A percentile compares a stretch with the other conserved stretches of the same genome.
These are phyloP conservation scores for Phataginus tricuspis DNA, from an alignment of 2,797 vertebrate species.

Conservation along the genomic window DNA sequence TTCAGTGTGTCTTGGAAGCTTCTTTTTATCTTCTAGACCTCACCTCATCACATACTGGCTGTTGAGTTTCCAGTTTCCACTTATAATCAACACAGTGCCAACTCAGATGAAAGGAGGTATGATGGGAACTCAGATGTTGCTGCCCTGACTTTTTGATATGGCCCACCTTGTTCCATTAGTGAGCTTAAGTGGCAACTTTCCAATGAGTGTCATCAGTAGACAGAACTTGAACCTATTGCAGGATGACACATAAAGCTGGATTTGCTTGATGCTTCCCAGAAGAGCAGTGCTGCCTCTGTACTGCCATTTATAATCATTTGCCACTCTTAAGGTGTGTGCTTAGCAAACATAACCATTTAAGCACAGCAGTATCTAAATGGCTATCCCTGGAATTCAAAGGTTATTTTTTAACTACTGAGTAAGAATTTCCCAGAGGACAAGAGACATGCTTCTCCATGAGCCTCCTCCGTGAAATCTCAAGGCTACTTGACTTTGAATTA, in stretches of 20 bases:
- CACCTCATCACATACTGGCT: background rate
- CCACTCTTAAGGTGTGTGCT: constrained; percentile 33
- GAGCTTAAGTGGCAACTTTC: constrained; percentile 27
- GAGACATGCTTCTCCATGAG: background rate
- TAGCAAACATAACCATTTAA: constrained; percentile 53
- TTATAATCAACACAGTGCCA: constrained; percentile 12
- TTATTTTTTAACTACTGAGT: constrained; percentile 45
- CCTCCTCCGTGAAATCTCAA: constrained; percentile 27
- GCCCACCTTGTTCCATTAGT: background rate
- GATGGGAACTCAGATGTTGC: background rate
- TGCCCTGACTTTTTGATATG: background rate
- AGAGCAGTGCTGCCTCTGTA: constrained; percentile 26
- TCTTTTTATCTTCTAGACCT: constrained; percentile 36
- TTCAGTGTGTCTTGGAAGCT: constrained; percentile 17
- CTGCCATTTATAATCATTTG: constrained; percentile 53
- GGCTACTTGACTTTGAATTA: constrained; percentile 7
- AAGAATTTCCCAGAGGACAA: constrained; percentile 52
- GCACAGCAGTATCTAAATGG: constrained; percentile 24
- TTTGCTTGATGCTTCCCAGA: constrained; percentile 23
- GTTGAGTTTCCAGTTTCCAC: constrained; percentile 11
- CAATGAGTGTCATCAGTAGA: background rate
- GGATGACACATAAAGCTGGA: constrained; percentile 32
- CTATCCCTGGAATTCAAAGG: constrained; percentile 22
- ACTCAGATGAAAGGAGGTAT: background rate
- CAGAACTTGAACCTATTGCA: constrained; percentile 37